These are phyloP conservation scores for Ommatoiulus sabulosus DNA, from an alignment of 2,888 invertebrate genomes.

Conservation along the genomic window DNA sequence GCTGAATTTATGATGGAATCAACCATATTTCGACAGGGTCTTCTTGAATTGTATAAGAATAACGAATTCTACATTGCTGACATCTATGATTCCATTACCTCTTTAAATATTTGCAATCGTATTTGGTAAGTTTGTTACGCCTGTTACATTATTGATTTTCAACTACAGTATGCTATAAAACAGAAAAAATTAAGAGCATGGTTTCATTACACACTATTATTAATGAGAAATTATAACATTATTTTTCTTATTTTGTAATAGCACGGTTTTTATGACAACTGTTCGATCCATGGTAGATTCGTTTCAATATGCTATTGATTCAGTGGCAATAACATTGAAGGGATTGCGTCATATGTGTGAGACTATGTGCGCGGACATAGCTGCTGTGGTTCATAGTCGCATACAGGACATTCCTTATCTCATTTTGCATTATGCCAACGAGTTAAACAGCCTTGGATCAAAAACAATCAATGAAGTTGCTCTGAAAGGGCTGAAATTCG, in stretches of 20 bases:
- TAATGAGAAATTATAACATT: background rate
- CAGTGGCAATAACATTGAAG: background rate
- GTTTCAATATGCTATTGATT: background rate
- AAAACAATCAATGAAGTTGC: conserved; percentile 27
- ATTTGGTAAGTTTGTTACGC: background rate
- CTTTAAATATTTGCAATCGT: conserved; percentile 35
- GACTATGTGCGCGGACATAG: background rate
- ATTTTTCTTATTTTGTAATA: background rate
- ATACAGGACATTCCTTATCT: conserved; percentile 54
- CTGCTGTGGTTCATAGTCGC: background rate
- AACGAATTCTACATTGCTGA: conserved; percentile 64
- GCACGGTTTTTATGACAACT: background rate
- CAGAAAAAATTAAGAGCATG: too few species aligned
- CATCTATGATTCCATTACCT: conserved; percentile 59
- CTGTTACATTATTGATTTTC: too few species aligned
- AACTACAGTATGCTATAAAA: too few species aligned
- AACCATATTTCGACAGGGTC: conserved; percentile 53
- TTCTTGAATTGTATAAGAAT: conserved; percentile 61
- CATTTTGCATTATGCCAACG: conserved; percentile 48
- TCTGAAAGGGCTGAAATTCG: background rate
- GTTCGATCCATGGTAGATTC: background rate
- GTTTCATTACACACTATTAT: too few species aligned
- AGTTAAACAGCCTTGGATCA: conserved; percentile 21
- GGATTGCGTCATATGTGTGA: background rate
- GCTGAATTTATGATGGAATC: background rate